Conservation (phyloP, 37 sponge, comb jelly and placozoan genomes). For the Bolinopsis microptera region DNA sequence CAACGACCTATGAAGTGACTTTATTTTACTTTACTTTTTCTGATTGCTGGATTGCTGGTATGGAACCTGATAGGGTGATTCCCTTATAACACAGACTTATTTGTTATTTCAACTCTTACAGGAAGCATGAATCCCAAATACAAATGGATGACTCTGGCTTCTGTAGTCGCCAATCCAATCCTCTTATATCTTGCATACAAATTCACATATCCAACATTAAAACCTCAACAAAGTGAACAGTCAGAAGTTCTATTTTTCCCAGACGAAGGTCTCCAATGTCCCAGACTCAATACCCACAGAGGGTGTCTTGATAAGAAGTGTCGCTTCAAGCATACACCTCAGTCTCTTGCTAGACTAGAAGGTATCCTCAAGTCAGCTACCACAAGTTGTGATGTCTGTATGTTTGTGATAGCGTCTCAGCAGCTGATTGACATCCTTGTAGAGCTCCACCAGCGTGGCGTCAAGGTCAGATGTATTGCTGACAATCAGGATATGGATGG, state of each 20-base stretch:
- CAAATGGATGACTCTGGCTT: not conserved
- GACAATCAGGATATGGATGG: constrained; percentile 51
- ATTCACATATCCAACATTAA: not conserved
- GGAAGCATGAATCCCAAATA: not conserved
- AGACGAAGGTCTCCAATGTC: constrained; percentile 59
- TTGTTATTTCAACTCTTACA: not conserved
- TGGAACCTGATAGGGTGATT: no score
- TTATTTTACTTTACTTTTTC: no score
- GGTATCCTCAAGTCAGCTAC: constrained; percentile 12
- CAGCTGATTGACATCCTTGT: constrained; percentile 32
- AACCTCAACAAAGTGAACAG: not conserved
- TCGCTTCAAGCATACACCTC: constrained; percentile 16
- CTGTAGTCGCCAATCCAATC: not conserved
- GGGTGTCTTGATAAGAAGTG: constrained; percentile 7
- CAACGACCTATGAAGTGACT: no score
- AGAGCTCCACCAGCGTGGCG: not conserved
- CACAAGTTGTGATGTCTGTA: constrained; percentile 27
- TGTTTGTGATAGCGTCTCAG: constrained; percentile 43
- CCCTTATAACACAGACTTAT: no score
- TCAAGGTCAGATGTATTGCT: constrained; percentile 7
- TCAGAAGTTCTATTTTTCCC: constrained; percentile 56
- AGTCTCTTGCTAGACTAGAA: constrained; percentile 2
- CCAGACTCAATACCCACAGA: not conserved
- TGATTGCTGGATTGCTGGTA: no score
- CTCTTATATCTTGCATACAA: constrained; percentile 55